Percentiles rank a stretch among this genome's conserved stretches.
Evolutionary conservation across 1,140 invertebrate species (phyloP).

Genomic region (Trachymyrmex cornetzi): DNA sequence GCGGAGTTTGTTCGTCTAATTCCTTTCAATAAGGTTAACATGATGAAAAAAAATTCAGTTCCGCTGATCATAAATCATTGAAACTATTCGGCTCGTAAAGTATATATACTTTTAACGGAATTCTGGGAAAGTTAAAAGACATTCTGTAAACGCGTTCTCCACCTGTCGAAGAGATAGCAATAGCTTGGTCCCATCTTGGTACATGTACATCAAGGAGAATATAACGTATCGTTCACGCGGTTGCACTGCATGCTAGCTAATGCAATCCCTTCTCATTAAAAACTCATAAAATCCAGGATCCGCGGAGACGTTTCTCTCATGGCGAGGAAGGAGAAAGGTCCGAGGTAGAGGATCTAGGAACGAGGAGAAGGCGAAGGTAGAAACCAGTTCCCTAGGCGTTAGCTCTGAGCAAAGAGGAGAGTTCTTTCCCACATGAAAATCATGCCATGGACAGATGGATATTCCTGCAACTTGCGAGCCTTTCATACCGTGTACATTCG

Average conservation of each 20-base stretch:
- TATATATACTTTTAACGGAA: neutral
- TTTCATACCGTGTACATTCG: conserved; percentile 66
- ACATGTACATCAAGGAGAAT: conserved; percentile 14
- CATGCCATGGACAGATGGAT: conserved; percentile 67
- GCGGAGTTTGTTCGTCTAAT: too few relatives aligned
- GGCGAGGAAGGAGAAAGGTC: conserved; percentile 40
- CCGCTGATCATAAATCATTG: neutral
- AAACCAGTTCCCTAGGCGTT: conserved; percentile 76
- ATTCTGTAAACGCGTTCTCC: conserved; percentile 3
- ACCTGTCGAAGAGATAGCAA: conserved; percentile 40
- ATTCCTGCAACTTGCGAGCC: conserved; percentile 65
- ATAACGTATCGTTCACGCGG: conserved; percentile 44
- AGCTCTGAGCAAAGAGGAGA: conserved; percentile 67
- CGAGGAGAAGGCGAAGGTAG: conserved; percentile 61
- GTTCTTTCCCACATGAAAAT: conserved; percentile 76
- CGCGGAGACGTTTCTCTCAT: conserved; percentile 43
- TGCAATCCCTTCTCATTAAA: conserved; percentile 78
- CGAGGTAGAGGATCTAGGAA: conserved; percentile 33
- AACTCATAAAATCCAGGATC: conserved; percentile 76
- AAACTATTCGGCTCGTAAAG: neutral
- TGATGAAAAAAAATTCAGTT: neutral
- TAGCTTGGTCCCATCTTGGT: neutral
- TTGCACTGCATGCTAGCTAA: conserved; percentile 72
- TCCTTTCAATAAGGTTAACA: neutral
- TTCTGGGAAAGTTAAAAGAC: neutral